phyloP scores from a whole-genome alignment of 2,113 vertebrate species.

The Anser brachyrhynchus region DNA sequence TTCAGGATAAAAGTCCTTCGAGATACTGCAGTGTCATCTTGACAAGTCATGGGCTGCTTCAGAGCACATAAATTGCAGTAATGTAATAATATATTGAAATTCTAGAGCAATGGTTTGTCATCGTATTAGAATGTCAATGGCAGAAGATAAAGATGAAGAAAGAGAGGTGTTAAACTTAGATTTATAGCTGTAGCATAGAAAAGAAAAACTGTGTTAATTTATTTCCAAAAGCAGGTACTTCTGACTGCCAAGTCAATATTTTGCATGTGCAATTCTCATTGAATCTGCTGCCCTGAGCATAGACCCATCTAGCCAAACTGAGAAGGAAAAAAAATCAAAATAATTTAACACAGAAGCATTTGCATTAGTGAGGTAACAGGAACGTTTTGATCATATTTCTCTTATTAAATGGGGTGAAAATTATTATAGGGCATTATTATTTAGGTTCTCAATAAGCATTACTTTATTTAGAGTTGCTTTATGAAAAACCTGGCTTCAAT shows the following conservation, averaged over 20 bases:
- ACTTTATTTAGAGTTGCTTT: neutral
- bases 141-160: slow-evolving; percentile 60
- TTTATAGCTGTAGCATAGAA: neutral
- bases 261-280: neutral
- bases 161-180: slow-evolving; percentile 45
- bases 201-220: slow-evolving; percentile 11
- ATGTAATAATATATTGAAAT: slow-evolving; percentile 51
- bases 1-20: slow-evolving; percentile 22
- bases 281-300: slow-evolving; percentile 7
- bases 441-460: neutral
- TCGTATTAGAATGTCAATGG: slow-evolving; percentile 58
- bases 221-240: neutral
- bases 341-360: neutral
- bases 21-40: slow-evolving; percentile 24
- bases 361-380: neutral
- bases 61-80: slow-evolving; percentile 54
- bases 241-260: slow-evolving; percentile 35
- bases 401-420: neutral
- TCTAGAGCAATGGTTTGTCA: slow-evolving; percentile 62
- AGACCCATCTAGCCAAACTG: neutral
- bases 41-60: slow-evolving; percentile 45
- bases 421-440: neutral
- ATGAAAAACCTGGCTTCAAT: neutral
- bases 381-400: neutral
- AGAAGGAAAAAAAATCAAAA: slow-evolving; percentile 2